Evolutionary conservation across 2,888 invertebrate species (phyloP), one percentile per base, ranked within the genome.

Genomic region (Folsomia manolachei): DNA sequence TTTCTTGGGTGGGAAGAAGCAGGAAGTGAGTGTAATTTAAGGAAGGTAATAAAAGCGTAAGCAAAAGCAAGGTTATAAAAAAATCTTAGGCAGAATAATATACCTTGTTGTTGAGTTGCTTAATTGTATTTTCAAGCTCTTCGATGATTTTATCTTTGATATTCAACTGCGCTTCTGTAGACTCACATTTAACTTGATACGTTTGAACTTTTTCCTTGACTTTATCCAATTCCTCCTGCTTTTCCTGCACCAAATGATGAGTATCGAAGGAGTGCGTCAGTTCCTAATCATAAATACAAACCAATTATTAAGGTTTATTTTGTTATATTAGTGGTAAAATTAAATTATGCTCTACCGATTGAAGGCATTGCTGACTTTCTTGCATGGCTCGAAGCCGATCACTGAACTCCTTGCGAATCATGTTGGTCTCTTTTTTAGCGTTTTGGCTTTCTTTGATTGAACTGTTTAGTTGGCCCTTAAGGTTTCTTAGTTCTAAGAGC

Each of bases 111-210:
- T 78, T 75, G 19, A 79, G 70, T 24, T 69, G 63, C n/a, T 77
- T 72, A 75, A 80, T 76, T 73, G 78, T 75, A 23, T 73, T 72
- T 61, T 80, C 78, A 7, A 80, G 71, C 1, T 74, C 63, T 18
- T 70, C 67, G 53, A 80, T 80, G 18, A 78, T 71, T 53, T 76
- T 72, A 53, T 75, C 75, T 63, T 80, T 80, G n/a, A 69, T 75
- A 1, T 69, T 69, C 23, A 80, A 69, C 14, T 76, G 72, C 23
- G 70, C 71, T 26, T 74, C 75, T 1, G 79, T 75, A 61, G 78
- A 66, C 24, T 74, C 69, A 63, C 76, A 79, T 18, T 77, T 78
- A 0, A 71, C 62, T 64, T 79, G 78, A 73, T 78, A 80, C 51
- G 71, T 65, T 53, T 70, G 74, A 11, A 78, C 71, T 63, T 80